Evolutionary conservation across 2,888 invertebrate genomes (phyloP).

Genomic region (Drosophila mulleri): DNA sequence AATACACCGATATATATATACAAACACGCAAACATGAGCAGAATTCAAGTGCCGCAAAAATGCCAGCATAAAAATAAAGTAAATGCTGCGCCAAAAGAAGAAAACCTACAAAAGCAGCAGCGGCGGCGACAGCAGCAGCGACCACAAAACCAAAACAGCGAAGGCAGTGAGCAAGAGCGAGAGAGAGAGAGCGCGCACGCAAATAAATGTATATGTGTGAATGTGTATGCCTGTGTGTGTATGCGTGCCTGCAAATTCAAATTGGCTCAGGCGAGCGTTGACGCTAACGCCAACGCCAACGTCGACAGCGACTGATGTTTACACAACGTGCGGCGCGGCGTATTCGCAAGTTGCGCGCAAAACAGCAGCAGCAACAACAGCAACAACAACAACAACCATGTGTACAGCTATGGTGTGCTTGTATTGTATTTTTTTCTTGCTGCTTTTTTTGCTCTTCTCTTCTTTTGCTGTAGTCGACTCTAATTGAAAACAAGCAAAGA

Average conservation of each 20-base stretch:
- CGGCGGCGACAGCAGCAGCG: slow-evolving; percentile 62
- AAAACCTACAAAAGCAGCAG: slow-evolving; percentile 76
- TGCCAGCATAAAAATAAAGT: slow-evolving; percentile 80
- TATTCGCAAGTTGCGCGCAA: slow-evolving; percentile 64
- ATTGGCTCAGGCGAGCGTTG: slow-evolving; percentile 57
- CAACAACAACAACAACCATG: slow-evolving; percentile 16
- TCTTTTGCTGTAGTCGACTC: slow-evolving; percentile 55
- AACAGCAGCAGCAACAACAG: slow-evolving; percentile 18
- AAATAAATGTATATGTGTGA: slow-evolving; percentile 26
- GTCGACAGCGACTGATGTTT: slow-evolving; percentile 66
- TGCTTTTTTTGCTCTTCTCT: slow-evolving; percentile 14
- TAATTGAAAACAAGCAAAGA: slow-evolving; percentile 78
- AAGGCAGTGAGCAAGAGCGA: slow-evolving; percentile 19
- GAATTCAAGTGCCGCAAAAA: slow-evolving; percentile 76
- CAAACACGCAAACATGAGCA: slow-evolving; percentile 22
- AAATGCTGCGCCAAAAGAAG: slow-evolving; percentile 64
- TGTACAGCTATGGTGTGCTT: slow-evolving; percentile 36
- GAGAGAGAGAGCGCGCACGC: slow-evolving; percentile 16
- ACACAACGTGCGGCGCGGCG: slow-evolving; percentile 75
- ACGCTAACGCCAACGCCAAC: slow-evolving; percentile 30
- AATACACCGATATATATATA: slow-evolving; percentile 2
- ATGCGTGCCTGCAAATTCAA: slow-evolving; percentile 64
- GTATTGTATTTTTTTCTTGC: slow-evolving; percentile 57
- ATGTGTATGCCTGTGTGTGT: slow-evolving; percentile 20
- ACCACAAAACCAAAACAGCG: slow-evolving; percentile 56